A percentile compares a stretch with the other conserved stretches of the same genome.
phyloP scores from a whole-genome alignment of 2,888 invertebrate genomes.

The Chromoteleia sp. region DNA sequence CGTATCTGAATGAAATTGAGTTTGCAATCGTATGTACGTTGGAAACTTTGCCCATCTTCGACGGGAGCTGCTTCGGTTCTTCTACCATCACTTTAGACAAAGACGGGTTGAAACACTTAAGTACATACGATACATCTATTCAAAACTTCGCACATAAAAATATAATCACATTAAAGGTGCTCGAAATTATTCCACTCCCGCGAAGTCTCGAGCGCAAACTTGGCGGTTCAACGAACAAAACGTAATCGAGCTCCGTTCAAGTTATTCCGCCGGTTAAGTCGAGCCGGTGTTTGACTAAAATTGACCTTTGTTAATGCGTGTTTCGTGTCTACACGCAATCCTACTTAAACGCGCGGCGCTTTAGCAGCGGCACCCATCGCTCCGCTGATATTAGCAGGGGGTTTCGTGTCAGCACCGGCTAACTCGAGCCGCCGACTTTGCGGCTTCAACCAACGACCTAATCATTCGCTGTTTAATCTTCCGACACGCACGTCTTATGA shows the following conservation, averaged over 20 bases:
- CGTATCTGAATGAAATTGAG: not conserved
- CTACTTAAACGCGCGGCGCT: constrained; percentile 46
- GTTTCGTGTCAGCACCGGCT: constrained; percentile 36
- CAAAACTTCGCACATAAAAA: constrained; percentile 14
- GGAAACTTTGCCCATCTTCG: not conserved
- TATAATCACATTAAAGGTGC: constrained; percentile 29
- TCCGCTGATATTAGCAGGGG: constrained; percentile 15
- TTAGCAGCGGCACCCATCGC: constrained; percentile 31
- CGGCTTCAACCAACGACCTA: constrained; percentile 18
- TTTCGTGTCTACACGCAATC: constrained; percentile 53
- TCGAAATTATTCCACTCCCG: not conserved
- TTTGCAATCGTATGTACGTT: not conserved
- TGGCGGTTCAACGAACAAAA: constrained; percentile 12
- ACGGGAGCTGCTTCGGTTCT: not conserved
- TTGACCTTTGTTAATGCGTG: constrained; percentile 63
- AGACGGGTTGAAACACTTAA: constrained; percentile 6
- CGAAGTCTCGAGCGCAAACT: constrained; percentile 15
- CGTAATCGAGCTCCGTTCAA: constrained; percentile 25
- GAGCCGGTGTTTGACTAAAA: constrained; percentile 48
- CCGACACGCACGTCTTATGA: constrained; percentile 35
- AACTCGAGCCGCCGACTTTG: constrained; percentile 4
- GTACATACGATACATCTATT: constrained; percentile 7
- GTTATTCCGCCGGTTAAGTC: constrained; percentile 39
- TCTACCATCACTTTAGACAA: not conserved
- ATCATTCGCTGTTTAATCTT: constrained; percentile 47